Base-by-base conservation (phyloP, 1,140 invertebrate genomes). In the Temnothorax longispinosus region DNA sequence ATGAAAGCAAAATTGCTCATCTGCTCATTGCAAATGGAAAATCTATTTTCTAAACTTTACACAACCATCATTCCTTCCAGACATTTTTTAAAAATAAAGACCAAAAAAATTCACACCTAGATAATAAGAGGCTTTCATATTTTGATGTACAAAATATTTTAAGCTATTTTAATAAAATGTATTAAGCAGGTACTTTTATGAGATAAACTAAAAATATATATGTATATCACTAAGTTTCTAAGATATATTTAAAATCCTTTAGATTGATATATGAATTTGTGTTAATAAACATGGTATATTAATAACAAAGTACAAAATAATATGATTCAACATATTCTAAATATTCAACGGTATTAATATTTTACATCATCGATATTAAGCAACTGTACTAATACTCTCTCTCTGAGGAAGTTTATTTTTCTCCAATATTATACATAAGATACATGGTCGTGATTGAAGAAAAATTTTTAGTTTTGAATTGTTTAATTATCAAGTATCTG, bases 121-220 rank as follows among this genome's bases (percentile, higher is more conserved):
- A 71, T 81, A 44, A 71, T 71, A 81, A 77, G 35, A 75, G 56
- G 54, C 64, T 77, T 82, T 50, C 52, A 11, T 50, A 77, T 54
- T 60, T 71, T 47, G 35, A 77, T 71, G 65, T 85, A 65, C 52
- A 86, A 56, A 80, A 35, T 62, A 84, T 85, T 54, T 77, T 81
- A 81, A 21, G 47, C 2, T 75, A 64, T n/a, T 18, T 71, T 82
- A 89, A 87, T 77, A 54, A 56, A 41, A 81, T 65, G 10, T 80
- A 80, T 80, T 52, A 65, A 21, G 27, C 60, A 64, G 15, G 3
- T 67, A 6, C 18, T 50, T 62, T 38, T 62, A 41, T 5, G 35
- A 75, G 35, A 21, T 75, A 27, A 56, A 56, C 6, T 58, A 76
- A 41, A 67, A 41, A 41, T 41, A 41, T 64, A 41, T 44, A 58